Evolutionary conservation across 2,888 invertebrate species (phyloP), one percentile per base, ranked within the genome.

Genomic region (Cheiracanthium punctorium): DNA sequence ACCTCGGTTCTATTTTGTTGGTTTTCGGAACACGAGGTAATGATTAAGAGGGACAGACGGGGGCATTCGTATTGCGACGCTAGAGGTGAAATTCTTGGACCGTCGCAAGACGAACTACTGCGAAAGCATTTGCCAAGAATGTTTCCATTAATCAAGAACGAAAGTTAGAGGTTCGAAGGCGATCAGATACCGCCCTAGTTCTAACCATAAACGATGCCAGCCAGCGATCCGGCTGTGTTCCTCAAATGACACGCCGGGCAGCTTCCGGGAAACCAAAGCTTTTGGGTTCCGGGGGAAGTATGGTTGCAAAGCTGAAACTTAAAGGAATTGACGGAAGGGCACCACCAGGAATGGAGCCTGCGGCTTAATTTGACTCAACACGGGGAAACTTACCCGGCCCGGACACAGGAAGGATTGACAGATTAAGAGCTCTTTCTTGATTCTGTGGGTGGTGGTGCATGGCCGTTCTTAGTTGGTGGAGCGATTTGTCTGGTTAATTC

Each of bases 401-500:
- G 81, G 81, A 82, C 81, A 75, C 74, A 41, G 48, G 52, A 58
- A 75, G 70, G 81, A 82, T 75, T 75, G 75, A 82, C 81, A 82
- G 75, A 82, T 75, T 82, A 69, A 82, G 64, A 70, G 81, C 81
- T 82, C 81, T 82, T 73, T 89, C 92, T 91, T 91, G 92, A 92
- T 91, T 91, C 90, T 89, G 91, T 92, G 91, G 91, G 88, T 92
- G 91, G 92, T 92, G 92, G 92, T 92, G 92, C 94, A 94, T 94
- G 94, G 94, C 94, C 94, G 94, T 94, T 94, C 93, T 94, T 94
- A 94, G 94, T 94, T 94, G 93, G 94, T 94, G 94, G 94, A 94
- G 93, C 92, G 94, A 94, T 94, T 94, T 94, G 94, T 94, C 94
- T 94, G 94, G 94, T 94, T 94, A 91, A 94, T 94, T 95, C 93